Evolutionary conservation across 1,140 invertebrate genomes (phyloP), one percentile per base, ranked within the genome.

Genomic region (Temnothorax nylanderi): DNA sequence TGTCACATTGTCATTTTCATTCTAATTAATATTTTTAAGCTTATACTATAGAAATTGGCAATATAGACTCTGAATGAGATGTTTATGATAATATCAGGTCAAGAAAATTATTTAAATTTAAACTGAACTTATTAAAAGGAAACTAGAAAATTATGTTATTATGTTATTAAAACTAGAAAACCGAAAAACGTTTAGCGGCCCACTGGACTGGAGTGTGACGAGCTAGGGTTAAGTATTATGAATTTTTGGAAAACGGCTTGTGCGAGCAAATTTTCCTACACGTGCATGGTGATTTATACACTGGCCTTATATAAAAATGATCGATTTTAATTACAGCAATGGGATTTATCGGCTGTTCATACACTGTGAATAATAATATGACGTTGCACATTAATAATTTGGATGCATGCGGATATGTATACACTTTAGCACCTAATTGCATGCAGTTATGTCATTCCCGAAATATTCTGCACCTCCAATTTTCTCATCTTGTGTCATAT

Each of bases 301-400:
- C 26, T 16, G n/a, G 21, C 21, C 4, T 71, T 37, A 54, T 16
- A 47, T 44, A 62, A 21, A 41, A 44, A 26, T 18, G 41, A 6
- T 10, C 13, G 60, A 44, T 56, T 44, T 16, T 56, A 81, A 69
- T 21, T 54, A 18, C 26, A 58, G 26, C 26, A 34, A 67, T 26
- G 34, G 4, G 2, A 44, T 67, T 56, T 37, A 60, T 37, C 7
- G n/a, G 13, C 62, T 80, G 8, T 56, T 84, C 13, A 32, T 74
- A 41, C 54, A 58, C 32, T 47, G 13, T 49, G 80, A 60, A 67
- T 67, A 67, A 41, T 69, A 64, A 51, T 65, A 69, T 18, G 8
- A 58, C 18, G 72, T 82, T 60, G 54, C 69, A 75, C 54, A 75
- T 34, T 60, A 62, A 84, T 21, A 74, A 84, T 84, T 60, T 75